phyloP scores from a whole-genome alignment of 2,797 vertebrate species.

The Vespertilio murinus region DNA sequence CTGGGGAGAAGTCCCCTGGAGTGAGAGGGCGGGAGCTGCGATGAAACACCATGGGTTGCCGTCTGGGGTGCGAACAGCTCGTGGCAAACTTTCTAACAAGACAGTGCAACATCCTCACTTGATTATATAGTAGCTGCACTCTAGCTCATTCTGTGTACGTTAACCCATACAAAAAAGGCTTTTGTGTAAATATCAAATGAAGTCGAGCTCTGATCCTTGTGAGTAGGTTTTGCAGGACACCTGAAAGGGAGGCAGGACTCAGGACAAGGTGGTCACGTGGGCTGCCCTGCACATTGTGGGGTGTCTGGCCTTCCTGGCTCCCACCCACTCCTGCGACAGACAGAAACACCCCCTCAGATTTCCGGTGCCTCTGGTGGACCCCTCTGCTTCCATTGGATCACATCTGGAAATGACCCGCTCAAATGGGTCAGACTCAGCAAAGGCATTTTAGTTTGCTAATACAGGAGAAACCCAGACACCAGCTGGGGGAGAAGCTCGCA shows the following conservation, averaged over 20 bases:
- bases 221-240: neutral
- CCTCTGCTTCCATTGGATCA: neutral
- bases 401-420: neutral
- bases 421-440: neutral
- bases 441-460: neutral
- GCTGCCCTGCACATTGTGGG: rapidly evolving
- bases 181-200: neutral
- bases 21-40: neutral
- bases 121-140: neutral
- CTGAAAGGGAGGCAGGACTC: neutral
- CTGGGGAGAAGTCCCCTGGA: neutral
- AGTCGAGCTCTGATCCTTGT: neutral
- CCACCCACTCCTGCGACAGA: neutral
- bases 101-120: neutral
- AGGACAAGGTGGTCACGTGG: neutral
- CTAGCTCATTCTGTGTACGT: neutral
- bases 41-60: neutral
- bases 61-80: neutral
- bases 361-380: neutral
- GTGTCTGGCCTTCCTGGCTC: rapidly evolving
- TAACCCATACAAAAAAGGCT: neutral
- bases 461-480: neutral
- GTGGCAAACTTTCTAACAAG: neutral
- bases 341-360: neutral
- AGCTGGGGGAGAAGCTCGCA: neutral